Percentiles rank a stretch among this genome's conserved stretches.
Evolutionary conservation across 64 coral and sea anemone species (phyloP).

Genomic region (Dendrophyllia cribrosa): DNA sequence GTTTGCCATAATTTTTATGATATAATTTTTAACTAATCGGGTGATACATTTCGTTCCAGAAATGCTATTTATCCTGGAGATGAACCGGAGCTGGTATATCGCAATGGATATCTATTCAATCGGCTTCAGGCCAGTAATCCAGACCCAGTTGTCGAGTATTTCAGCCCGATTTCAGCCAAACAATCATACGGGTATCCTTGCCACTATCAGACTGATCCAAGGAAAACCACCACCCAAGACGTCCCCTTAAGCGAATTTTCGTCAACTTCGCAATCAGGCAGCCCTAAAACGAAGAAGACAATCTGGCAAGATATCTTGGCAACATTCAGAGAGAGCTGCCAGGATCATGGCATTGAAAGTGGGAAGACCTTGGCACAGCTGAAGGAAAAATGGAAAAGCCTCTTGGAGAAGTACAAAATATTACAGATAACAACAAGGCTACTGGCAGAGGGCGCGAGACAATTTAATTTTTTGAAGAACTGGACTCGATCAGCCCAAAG

Average conservation of each 20-base stretch:
- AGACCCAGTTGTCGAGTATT: not conserved
- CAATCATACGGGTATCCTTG: no score
- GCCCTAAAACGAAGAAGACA: not conserved
- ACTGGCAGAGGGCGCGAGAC: conserved; percentile 16
- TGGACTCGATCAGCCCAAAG: conserved; percentile 28
- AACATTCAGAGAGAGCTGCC: not conserved
- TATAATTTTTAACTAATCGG: no score
- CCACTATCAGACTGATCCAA: not conserved
- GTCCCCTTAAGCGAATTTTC: not conserved
- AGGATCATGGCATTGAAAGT: not conserved
- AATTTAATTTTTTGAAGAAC: conserved; percentile 7
- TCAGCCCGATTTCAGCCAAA: not conserved
- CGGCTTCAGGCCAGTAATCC: not conserved
- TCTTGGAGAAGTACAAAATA: conserved; percentile 18
- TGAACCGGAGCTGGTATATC: no score
- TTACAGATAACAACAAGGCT: conserved; percentile 40
- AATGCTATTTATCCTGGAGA: no score
- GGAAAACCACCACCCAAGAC: not conserved
- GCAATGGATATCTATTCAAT: conserved; percentile 11
- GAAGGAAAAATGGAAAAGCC: conserved; percentile 36
- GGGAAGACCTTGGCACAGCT: not conserved
- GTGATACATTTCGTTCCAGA: no score
- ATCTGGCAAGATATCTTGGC: not conserved
- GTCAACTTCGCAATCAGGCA: conserved; percentile 18
- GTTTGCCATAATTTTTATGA: no score